Base-by-base conservation (phyloP, 2,888 invertebrate species). In the Platerodrilus igneus region DNA sequence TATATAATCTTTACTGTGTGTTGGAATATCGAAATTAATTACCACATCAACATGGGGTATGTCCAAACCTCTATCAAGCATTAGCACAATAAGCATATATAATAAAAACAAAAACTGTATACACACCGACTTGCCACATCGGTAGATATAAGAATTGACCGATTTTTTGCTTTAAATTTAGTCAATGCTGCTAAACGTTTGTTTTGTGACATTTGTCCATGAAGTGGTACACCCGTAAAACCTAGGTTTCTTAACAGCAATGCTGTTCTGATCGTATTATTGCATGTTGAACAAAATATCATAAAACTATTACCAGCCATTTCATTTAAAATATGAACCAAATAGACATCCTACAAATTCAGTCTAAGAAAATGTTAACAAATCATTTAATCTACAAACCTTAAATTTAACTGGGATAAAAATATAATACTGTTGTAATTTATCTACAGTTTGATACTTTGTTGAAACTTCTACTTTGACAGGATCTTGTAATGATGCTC, bases 1-100 rank as follows among this genome's bases (percentile, higher is more conserved):
- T 56, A 99, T 94, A 68, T 99, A 99, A 71, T 99, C 97, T 68
- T 99, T 99, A 58, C 94, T 93, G 67, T 97, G 95, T 17, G 91
- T 90, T 2, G 99, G 99, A 62, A 99, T 94, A 69, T 99, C 97
- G 68, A 92, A 86, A 72, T 99, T 99, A 13, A 99, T 77, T 1
- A 99, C 97, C 47, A 95, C 83, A 68, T 99, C 99, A 19, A 99
- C 97, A 65, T 97, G 96, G 0, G 97, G 97, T 60, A 99, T 99
- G 69, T 99, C 99, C 51, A 99, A 75, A 57, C 97, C 96, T 71
- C 95, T 91, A 62, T 19, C 7, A 3, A 28, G 26, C 20, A 27
- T 11, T 16, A 23, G 4, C n/a, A 13, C 17, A 31, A 5, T 3
- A 14, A 36, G 8, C 18, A 8, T 10, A 10, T 10, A 30, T 11